Conservation (phyloP, 92 coral and sea anemone species). For the Metridium senile region DNA sequence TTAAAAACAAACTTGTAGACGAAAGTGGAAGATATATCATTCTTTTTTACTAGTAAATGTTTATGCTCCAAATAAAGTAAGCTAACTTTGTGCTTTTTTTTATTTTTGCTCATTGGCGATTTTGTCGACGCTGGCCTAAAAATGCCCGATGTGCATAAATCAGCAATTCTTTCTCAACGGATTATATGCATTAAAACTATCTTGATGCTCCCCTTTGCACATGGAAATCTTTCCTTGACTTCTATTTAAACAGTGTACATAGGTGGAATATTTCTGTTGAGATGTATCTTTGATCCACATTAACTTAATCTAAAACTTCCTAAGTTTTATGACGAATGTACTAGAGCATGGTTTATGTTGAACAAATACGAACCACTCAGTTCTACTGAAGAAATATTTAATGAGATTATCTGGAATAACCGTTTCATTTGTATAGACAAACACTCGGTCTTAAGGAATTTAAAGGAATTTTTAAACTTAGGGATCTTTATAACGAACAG, state of each 20-base stretch:
- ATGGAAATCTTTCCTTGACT: not conserved
- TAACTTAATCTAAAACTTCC: not conserved
- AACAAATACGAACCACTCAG: not conserved
- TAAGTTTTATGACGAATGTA: too few species aligned
- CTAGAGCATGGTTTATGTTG: not conserved
- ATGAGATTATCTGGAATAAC: too few species aligned
- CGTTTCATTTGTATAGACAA: not conserved
- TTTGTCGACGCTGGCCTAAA: not conserved
- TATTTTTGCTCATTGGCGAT: not conserved
- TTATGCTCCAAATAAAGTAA: too few species aligned
- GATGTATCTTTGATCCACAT: not conserved
- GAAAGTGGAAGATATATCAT: too few species aligned
- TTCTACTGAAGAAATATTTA: not conserved
- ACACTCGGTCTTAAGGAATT: not conserved
- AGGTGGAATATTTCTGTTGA: not conserved
- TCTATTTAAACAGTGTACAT: not conserved
- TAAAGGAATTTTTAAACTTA: not conserved
- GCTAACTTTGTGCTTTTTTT: too few species aligned
- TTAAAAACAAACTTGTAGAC: too few species aligned
- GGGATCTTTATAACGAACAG: too few species aligned
- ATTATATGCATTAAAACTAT: not conserved
- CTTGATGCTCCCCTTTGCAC: not conserved
- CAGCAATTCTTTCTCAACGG: not conserved
- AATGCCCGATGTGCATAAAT: not conserved
- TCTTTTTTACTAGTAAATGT: too few species aligned